Evolutionary conservation across 2,888 invertebrate species (phyloP).

Genomic region (Sinohyriopsis cumingii): DNA sequence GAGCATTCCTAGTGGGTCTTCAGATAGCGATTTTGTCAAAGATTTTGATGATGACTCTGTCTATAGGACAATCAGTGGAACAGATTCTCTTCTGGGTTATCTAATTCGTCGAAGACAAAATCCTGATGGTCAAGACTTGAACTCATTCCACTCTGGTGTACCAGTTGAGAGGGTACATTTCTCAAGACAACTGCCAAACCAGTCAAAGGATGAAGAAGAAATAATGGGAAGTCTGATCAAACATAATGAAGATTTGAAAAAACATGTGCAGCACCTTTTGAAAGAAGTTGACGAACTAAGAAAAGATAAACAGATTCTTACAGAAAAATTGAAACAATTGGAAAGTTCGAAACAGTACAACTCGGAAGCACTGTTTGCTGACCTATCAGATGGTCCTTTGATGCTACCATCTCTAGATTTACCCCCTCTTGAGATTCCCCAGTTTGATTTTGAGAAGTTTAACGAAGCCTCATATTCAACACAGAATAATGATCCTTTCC

Average conservation of each 20-base stretch:
- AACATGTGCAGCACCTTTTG: conserved; percentile 56
- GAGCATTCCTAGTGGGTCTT: too few relatives aligned
- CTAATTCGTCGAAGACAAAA: conserved; percentile 31
- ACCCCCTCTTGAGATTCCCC: conserved; percentile 78
- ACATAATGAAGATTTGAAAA: conserved; percentile 63
- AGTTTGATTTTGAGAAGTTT: conserved; percentile 74
- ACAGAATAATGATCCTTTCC: neutral
- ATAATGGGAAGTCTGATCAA: conserved; percentile 59
- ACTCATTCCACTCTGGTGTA: conserved; percentile 38
- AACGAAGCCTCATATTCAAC: conserved; percentile 2
- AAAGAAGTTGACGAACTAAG: conserved; percentile 55
- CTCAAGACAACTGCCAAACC: conserved; percentile 5
- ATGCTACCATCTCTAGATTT: conserved; percentile 75
- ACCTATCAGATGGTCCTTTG: conserved; percentile 45
- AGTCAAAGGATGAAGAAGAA: neutral
- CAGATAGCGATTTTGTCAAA: too few relatives aligned
- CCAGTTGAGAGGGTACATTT: conserved; percentile 35
- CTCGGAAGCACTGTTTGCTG: conserved; percentile 35
- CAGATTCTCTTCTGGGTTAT: conserved; percentile 34
- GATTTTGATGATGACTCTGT: conserved; percentile 24
- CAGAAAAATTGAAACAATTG: conserved; percentile 22
- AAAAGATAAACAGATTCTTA: conserved; percentile 41
- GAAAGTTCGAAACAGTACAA: conserved; percentile 13
- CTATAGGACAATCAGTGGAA: conserved; percentile 33
- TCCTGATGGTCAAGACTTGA: conserved; percentile 15